phyloP scores from a whole-genome alignment of 2,113 vertebrate genomes.

The Trinectes maculatus region DNA sequence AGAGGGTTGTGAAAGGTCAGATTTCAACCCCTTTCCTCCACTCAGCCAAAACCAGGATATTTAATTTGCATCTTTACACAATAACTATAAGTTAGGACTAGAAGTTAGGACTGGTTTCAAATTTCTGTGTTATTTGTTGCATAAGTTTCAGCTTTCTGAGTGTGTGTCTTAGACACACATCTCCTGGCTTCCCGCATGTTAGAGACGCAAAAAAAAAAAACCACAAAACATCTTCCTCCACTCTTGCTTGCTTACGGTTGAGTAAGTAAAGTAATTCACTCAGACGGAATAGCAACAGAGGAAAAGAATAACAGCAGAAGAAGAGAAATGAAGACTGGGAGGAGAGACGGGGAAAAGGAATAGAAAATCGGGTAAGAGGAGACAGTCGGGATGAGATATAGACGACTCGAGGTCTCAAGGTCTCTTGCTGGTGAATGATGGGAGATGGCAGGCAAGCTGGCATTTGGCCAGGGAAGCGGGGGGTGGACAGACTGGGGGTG shows the following conservation, averaged over 20 bases:
- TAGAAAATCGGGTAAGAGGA: background rate
- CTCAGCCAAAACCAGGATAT: conserved; percentile 24
- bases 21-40: conserved; percentile 31
- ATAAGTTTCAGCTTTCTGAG: conserved; percentile 3
- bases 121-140: conserved; percentile 3
- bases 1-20: conserved; percentile 44
- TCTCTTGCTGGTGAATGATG: conserved; percentile 46
- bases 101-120: conserved; percentile 5
- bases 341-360: background rate
- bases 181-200: background rate
- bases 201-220: background rate
- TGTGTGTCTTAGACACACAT: conserved; percentile 14
- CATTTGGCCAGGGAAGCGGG: conserved; percentile 50
- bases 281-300: background rate
- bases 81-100: conserved; percentile 46
- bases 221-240: background rate
- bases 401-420: conserved; percentile 54
- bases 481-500: conserved; percentile 54
- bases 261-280: background rate
- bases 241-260: background rate
- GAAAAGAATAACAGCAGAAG: background rate
- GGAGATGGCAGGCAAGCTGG: conserved; percentile 32
- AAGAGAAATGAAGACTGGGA: background rate
- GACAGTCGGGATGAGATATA: conserved; percentile 13
- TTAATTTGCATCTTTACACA: conserved; percentile 46